Percentiles rank a stretch among this genome's conserved stretches.
phyloP scores from a whole-genome alignment of 2,113 vertebrate genomes.

The Gyps fulvus region DNA sequence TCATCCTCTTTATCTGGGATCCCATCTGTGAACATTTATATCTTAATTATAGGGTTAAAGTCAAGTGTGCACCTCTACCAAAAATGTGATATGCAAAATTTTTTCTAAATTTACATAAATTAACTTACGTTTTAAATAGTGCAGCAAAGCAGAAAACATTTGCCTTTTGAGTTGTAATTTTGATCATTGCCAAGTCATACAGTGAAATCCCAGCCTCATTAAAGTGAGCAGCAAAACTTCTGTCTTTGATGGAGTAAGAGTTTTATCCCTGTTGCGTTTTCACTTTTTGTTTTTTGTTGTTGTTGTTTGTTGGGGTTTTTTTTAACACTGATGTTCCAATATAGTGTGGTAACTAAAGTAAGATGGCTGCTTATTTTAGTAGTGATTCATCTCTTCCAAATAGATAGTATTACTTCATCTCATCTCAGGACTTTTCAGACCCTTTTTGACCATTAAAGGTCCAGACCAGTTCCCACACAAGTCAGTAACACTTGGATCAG shows the following conservation, averaged over 20 bases:
- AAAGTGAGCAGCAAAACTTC: background rate
- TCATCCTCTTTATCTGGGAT: background rate
- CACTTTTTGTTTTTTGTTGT: background rate
- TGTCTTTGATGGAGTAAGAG: background rate
- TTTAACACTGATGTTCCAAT: background rate
- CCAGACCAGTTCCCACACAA: background rate
- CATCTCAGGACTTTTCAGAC: background rate
- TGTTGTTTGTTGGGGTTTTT: background rate
- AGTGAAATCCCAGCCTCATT: background rate
- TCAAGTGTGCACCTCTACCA: background rate
- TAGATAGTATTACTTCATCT: background rate
- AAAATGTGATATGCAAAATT: background rate
- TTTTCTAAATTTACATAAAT: background rate
- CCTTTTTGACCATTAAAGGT: constrained; percentile 4
- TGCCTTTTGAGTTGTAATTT: background rate
- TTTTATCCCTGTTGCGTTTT: background rate
- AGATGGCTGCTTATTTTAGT: background rate
- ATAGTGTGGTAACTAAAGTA: background rate
- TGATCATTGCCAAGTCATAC: background rate
- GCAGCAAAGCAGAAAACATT: background rate
- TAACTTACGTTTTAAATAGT: background rate
- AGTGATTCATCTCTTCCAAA: background rate
- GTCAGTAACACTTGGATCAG: background rate
- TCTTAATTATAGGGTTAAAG: background rate
- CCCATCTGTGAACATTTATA: background rate